Percentiles rank a stretch among this genome's conserved stretches.
phyloP scores from a whole-genome alignment of 2,113 vertebrate genomes.

The Dendropsophus ebraccatus region DNA sequence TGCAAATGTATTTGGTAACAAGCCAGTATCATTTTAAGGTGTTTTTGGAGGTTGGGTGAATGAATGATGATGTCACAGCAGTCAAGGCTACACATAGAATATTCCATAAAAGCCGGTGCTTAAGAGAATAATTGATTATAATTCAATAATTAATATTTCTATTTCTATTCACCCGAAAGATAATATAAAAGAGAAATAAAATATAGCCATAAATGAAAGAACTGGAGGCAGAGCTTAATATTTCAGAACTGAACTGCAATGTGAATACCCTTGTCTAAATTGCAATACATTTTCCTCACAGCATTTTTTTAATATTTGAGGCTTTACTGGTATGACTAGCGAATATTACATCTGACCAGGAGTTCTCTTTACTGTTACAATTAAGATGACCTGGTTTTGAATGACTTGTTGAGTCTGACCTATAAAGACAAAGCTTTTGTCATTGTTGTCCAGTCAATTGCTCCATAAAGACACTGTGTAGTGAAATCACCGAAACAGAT shows the following conservation, averaged over 20 bases:
- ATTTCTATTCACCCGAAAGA: not conserved
- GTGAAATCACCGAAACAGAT: not conserved
- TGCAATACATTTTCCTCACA: not conserved
- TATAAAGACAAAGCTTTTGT: not conserved
- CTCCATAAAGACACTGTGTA: not conserved
- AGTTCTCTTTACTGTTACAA: not conserved
- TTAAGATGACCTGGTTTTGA: not conserved
- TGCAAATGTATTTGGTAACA: conserved; percentile 26
- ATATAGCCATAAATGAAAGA: not conserved
- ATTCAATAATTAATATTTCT: conserved; percentile 12
- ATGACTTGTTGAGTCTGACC: not conserved
- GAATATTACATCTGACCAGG: not conserved
- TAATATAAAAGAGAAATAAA: not conserved
- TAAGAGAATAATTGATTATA: not conserved
- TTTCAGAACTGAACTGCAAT: not conserved
- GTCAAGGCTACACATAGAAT: not conserved
- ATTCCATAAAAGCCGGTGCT: not conserved
- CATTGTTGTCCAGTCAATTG: not conserved
- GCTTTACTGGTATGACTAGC: not conserved
- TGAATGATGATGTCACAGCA: conserved; percentile 4
- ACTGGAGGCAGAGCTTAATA: not conserved
- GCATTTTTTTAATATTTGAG: not conserved
- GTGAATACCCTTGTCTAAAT: not conserved
- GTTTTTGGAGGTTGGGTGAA: conserved; percentile 16
- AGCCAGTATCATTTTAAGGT: conserved; percentile 12